Evolutionary conservation across 2,888 invertebrate species (phyloP).

Genomic region (Palloptera scutellata): DNA sequence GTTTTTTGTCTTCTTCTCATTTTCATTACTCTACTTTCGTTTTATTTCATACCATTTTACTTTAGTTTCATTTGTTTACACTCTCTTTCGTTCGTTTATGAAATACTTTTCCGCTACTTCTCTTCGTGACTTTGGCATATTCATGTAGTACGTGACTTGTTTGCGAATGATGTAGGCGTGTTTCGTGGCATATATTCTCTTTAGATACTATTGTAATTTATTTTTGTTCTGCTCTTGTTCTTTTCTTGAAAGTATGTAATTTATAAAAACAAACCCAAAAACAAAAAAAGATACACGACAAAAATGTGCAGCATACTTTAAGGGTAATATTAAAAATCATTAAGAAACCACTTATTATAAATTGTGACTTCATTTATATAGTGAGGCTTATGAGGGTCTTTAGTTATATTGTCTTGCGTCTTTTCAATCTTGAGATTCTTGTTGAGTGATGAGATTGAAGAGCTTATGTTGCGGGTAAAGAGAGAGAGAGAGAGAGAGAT

Average conservation of each 20-base stretch:
- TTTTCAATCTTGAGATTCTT: not conserved
- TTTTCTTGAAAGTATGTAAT: too few species aligned
- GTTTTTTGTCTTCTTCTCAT: not conserved
- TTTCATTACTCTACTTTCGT: not conserved
- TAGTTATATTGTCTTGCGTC: not conserved
- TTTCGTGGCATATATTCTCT: not conserved
- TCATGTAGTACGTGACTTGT: slow-evolving; percentile 15
- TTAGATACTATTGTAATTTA: too few species aligned
- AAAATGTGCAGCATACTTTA: slow-evolving; percentile 29
- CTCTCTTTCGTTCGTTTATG: slow-evolving; percentile 5
- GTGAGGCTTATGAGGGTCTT: not conserved
- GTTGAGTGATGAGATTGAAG: not conserved
- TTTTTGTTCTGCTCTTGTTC: too few species aligned
- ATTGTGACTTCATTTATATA: slow-evolving; percentile 27
- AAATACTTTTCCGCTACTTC: not conserved
- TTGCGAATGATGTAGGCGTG: slow-evolving; percentile 12
- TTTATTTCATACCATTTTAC: too few species aligned
- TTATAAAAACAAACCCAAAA: not conserved
- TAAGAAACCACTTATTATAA: slow-evolving; percentile 31
- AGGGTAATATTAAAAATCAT: slow-evolving; percentile 33
- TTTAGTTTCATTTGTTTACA: not conserved
- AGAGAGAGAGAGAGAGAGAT: not conserved
- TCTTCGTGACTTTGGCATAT: not conserved
- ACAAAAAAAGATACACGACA: not conserved
- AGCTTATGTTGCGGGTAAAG: not conserved